A percentile compares a stretch with the other conserved stretches of the same genome.
Evolutionary conservation across 2,888 invertebrate genomes (phyloP).

Genomic region (Amphipyra tragopoginis): DNA sequence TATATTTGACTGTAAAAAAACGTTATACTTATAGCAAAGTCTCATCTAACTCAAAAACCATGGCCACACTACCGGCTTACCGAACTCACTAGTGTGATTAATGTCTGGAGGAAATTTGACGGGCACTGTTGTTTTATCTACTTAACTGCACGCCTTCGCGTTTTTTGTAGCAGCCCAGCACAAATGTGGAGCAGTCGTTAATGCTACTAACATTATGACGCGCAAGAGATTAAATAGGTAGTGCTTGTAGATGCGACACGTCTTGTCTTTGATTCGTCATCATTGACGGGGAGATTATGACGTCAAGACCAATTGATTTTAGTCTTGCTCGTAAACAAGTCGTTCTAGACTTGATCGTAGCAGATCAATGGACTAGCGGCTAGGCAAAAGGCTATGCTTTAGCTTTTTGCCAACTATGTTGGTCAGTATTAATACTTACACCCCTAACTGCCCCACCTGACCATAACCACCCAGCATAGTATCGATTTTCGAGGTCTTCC

Average conservation of each 20-base stretch:
- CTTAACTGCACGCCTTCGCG: constrained; percentile 87
- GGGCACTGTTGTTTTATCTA: constrained; percentile 89
- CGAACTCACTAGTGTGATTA: constrained; percentile 87
- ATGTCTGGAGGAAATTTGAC: constrained; percentile 89
- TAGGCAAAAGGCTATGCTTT: too few relatives aligned
- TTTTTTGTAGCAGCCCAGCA: constrained; percentile 76
- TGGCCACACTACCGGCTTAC: constrained; percentile 77
- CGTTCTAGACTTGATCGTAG: too few relatives aligned
- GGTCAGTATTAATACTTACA: too few relatives aligned
- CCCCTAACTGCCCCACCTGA: too few relatives aligned
- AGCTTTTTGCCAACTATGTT: too few relatives aligned
- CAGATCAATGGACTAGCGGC: too few relatives aligned
- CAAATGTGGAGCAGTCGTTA: constrained; percentile 86
- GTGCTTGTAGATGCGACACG: constrained; percentile 44
- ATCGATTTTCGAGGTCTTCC: too few relatives aligned
- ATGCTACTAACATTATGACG: constrained; percentile 79
- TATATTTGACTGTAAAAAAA: too few relatives aligned
- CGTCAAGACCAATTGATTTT: neutral
- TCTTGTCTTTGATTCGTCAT: neutral
- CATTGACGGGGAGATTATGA: neutral
- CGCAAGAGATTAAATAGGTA: constrained; percentile 52
- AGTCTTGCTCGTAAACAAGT: neutral
- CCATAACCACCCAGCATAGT: too few relatives aligned
- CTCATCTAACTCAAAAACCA: constrained; percentile 35
- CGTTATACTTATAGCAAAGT: constrained; percentile 4